Evolutionary conservation across 2,113 vertebrate species (phyloP).

Genomic region (Beaufortia kweichowensis): DNA sequence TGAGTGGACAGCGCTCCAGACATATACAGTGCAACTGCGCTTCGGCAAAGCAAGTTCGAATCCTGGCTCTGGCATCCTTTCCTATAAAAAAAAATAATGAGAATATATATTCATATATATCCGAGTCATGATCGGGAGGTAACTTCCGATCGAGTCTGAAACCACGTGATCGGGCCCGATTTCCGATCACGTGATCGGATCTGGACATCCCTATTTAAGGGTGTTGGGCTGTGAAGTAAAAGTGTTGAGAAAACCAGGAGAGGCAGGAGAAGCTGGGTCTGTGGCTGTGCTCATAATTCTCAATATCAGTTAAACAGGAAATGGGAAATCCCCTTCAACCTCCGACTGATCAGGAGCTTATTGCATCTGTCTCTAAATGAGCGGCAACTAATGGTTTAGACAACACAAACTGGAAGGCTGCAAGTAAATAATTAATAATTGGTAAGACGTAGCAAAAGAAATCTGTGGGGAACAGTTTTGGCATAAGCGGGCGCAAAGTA

Average conservation of each 20-base stretch:
- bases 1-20: too few relatives aligned
- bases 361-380: constrained; percentile 9
- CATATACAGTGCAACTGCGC: too few relatives aligned
- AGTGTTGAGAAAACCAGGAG: constrained; percentile 3
- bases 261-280: constrained; percentile 28
- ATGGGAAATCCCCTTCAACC: background rate
- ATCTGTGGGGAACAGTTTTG: background rate
- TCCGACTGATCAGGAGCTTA: constrained; percentile 31
- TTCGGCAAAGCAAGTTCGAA: too few relatives aligned
- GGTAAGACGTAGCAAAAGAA: background rate
- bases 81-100: too few relatives aligned
- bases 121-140: too few relatives aligned
- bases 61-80: too few relatives aligned
- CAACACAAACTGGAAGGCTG: background rate
- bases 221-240: background rate
- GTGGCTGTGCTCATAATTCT: constrained; percentile 1
- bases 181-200: too few relatives aligned
- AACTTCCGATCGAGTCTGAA: too few relatives aligned
- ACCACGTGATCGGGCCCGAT: too few relatives aligned
- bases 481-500: background rate
- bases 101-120: too few relatives aligned
- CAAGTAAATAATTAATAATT: constrained; percentile 7
- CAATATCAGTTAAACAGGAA: constrained; percentile 14
- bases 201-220: too few relatives aligned
- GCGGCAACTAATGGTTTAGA: constrained; percentile 15